A percentile compares a stretch with the other conserved stretches of the same genome.
phyloP scores from a whole-genome alignment of 2,888 invertebrate species.

The Brenthis hecate region DNA sequence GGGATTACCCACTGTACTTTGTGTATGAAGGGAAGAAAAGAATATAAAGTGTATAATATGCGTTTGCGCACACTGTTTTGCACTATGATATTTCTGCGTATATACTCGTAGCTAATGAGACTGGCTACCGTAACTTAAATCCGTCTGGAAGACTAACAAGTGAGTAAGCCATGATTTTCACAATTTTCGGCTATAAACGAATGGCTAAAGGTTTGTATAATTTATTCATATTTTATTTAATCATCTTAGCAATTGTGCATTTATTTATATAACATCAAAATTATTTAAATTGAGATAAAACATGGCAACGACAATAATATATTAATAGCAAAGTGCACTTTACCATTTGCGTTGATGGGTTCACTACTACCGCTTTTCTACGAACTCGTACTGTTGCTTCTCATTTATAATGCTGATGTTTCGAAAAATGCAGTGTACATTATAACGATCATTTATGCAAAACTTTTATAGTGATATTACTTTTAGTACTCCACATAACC shows the following conservation, averaged over 20 bases:
- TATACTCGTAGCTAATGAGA: too few species aligned
- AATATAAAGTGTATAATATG: too few species aligned
- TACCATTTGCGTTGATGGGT: conserved; percentile 16
- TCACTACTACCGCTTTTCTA: conserved; percentile 18
- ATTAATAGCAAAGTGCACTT: conserved; percentile 17
- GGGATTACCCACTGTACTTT: too few species aligned
- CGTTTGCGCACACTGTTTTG: too few species aligned
- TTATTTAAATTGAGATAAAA: conserved; percentile 6
- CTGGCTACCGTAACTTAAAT: too few species aligned
- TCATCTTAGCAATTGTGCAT: not conserved
- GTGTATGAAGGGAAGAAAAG: too few species aligned
- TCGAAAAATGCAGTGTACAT: conserved; percentile 13
- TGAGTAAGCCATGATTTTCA: too few species aligned
- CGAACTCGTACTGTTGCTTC: conserved; percentile 11
- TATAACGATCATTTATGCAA: conserved; percentile 4
- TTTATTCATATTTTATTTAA: too few species aligned
- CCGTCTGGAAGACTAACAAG: too few species aligned
- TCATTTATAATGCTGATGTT: conserved; percentile 21
- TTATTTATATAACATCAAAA: not conserved
- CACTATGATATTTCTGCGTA: too few species aligned
- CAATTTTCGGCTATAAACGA: too few species aligned
- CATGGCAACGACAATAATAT: conserved; percentile 8
- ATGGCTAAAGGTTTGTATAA: too few species aligned
- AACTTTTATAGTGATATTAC: conserved; percentile 8
- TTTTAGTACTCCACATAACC: not conserved